These are phyloP conservation scores for Tenebrosternarchus preto DNA, from an alignment of 2,113 vertebrate genomes.

Conservation along the genomic window DNA sequence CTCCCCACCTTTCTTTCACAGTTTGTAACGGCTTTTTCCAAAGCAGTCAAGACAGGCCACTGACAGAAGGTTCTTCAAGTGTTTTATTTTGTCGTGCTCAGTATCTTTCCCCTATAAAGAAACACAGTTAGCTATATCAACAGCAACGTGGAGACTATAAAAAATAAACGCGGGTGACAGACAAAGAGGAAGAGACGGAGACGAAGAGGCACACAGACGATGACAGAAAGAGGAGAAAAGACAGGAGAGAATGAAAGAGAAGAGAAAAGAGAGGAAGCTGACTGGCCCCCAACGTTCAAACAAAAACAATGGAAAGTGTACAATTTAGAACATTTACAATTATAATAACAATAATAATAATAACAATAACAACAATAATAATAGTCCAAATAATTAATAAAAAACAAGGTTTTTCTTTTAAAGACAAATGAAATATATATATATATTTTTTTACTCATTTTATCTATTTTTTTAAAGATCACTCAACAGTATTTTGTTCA, in stretches of 20 bases:
- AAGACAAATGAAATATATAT: constrained; percentile 72
- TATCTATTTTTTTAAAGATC: constrained; percentile 74
- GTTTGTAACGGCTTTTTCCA: not conserved
- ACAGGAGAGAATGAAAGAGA: constrained; percentile 62
- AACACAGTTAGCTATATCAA: constrained; percentile 83
- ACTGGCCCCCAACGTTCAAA: constrained; percentile 35
- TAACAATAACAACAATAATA: constrained; percentile 77
- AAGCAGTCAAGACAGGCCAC: constrained; percentile 26
- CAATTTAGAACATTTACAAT: constrained; percentile 80
- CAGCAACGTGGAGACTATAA: constrained; percentile 76
- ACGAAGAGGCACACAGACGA: constrained; percentile 51
- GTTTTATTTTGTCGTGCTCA: constrained; percentile 81
- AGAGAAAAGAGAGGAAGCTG: constrained; percentile 58
- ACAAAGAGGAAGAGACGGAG: constrained; percentile 41
- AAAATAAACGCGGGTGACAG: constrained; percentile 63
- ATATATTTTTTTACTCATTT: constrained; percentile 56
- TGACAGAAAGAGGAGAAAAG: constrained; percentile 61
- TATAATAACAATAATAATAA: constrained; percentile 75
- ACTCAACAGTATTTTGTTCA: constrained; percentile 79
- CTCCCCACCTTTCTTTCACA: not conserved
- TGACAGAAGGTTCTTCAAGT: constrained; percentile 57
- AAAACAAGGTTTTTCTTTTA: constrained; percentile 76
- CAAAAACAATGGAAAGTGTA: constrained; percentile 71
- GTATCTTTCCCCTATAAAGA: constrained; percentile 81
- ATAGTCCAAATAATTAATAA: constrained; percentile 70